Evolutionary conservation across 2,888 invertebrate genomes (phyloP), one percentile per base, ranked within the genome.

Genomic region (Eilema sororculum): DNA sequence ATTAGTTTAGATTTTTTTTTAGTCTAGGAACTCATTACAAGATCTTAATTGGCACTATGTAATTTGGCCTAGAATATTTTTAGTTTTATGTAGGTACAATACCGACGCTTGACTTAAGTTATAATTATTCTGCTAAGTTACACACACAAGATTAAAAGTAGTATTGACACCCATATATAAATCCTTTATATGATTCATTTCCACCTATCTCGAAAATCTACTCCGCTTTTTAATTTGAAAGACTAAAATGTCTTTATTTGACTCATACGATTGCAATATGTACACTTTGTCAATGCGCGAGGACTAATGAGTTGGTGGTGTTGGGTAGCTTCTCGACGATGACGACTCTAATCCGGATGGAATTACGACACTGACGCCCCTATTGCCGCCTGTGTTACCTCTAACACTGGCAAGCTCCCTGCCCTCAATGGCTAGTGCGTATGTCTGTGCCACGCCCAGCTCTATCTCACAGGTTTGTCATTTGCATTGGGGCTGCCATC

Each of bases 301-400:
- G 75, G 67, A 78, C 82, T 81, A 80, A 81, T 82, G 61, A 61
- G 73, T 78, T 77, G 71, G 77, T 79, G 79, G 78, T 82, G 84
- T 84, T 85, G 79, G 79, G 78, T 82, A 90, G 88, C 84, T 79
- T 73, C 78, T 81, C 76, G 87, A 88, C 65, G 91, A 90, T 76
- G 89, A 86, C 65, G 71, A 72, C 41, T 65, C 68, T 13, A 68
- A 68, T 24, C 66, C 72, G 24, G 81, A 85, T 75, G 86, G 87
- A 78, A 90, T 89, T 59, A 89, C 72, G 22, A 72, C 86, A 60
- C 86, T 92, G 80, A 91, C 92, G 79, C 82, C 89, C 60, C 88
- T 92, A 73, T 87, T 91, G 85, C 90, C 91, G 82, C 90, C 90
- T 74, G 87, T 77, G 87, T 79, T 90, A 81, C 87, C 90, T 73